Conservation (phyloP, 2,888 invertebrate genomes). For the Drosophila antonietae region DNA sequence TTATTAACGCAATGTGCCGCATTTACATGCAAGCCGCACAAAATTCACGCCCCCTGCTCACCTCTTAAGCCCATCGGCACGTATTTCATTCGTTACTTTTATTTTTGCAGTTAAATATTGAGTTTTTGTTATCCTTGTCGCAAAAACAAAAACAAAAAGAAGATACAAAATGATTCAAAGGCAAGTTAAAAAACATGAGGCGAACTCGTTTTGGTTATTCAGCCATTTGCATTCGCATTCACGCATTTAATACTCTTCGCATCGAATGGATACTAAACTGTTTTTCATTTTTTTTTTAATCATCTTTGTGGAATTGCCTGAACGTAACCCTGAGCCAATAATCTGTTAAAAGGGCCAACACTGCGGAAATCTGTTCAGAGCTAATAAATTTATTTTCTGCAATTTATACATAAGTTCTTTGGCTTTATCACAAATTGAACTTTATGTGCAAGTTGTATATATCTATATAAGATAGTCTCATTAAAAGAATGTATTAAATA, state of each 20-base stretch:
- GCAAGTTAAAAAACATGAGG: constrained; percentile 21
- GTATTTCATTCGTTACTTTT: constrained; percentile 24
- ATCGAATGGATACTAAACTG: background rate
- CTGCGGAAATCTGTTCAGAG: background rate
- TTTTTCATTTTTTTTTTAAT: background rate
- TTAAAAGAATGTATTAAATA: background rate
- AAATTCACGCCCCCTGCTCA: background rate
- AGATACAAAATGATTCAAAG: constrained; percentile 4
- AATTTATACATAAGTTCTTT: background rate
- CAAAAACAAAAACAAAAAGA: constrained; percentile 10
- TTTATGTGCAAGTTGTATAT: background rate
- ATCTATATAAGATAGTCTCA: background rate
- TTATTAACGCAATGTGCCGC: constrained; percentile 67
- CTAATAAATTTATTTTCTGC: background rate
- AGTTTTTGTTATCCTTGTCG: constrained; percentile 35
- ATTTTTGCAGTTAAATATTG: constrained; percentile 65
- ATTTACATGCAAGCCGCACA: constrained; percentile 54
- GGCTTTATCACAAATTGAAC: background rate
- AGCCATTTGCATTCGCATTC: constrained; percentile 21
- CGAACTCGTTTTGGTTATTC: background rate
- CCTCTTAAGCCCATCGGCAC: constrained; percentile 13
- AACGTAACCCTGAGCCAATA: constrained; percentile 1
- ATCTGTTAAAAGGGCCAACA: constrained; percentile 3
- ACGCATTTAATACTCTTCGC: constrained; percentile 16
- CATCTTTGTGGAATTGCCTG: background rate